Conservation (phyloP, 2,113 vertebrate genomes). For the Chlorodrepanis virens region DNA sequence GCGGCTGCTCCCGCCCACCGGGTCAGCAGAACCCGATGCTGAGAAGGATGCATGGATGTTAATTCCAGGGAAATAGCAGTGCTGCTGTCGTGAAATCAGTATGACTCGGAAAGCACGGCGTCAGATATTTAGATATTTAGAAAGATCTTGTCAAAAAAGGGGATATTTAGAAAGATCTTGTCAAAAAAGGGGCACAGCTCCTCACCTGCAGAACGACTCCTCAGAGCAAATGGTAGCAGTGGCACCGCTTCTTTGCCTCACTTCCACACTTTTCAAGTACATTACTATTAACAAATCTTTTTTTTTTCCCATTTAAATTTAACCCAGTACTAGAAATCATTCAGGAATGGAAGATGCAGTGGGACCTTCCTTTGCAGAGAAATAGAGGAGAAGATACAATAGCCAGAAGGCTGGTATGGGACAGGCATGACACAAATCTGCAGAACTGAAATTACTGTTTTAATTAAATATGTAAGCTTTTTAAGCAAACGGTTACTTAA, state of each 20-base stretch:
- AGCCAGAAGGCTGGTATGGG: neutral
- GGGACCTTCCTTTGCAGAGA: neutral
- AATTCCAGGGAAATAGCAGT: neutral
- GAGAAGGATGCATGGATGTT: no score
- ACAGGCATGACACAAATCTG: neutral
- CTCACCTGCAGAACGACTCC: neutral
- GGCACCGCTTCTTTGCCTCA: neutral
- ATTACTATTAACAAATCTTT: neutral
- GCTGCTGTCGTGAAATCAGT: neutral
- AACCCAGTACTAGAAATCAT: neutral
- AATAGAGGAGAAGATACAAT: neutral
- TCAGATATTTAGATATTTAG: no score
- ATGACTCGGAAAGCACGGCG: neutral
- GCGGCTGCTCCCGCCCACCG: neutral
- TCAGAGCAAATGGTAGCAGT: neutral
- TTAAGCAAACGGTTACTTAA: neutral
- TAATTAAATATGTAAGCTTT: neutral
- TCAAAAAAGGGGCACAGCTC: neutral
- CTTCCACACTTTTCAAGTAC: neutral
- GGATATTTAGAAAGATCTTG: neutral
- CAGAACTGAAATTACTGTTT: neutral
- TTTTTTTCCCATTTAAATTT: neutral
- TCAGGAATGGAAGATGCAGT: neutral
- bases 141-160: neutral
- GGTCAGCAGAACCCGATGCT: rapidly evolving